These are phyloP conservation scores for Semotilus atromaculatus DNA, from an alignment of 2,797 vertebrate genomes.

Conservation along the genomic window DNA sequence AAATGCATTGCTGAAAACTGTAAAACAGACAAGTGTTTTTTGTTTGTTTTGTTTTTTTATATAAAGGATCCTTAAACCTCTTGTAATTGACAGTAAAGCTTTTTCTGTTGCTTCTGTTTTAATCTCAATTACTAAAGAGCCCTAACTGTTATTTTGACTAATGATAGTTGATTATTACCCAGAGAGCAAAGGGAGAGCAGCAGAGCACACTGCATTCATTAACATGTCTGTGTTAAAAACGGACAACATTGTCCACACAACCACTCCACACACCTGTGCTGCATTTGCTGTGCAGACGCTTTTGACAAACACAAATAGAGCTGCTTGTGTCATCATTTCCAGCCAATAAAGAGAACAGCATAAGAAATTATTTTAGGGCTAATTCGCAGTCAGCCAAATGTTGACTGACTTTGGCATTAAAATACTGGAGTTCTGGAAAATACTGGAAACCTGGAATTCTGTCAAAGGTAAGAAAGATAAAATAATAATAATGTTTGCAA, in stretches of 20 bases:
- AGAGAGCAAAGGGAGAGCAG: conserved; percentile 66
- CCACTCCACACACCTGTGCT: conserved; percentile 73
- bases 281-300: conserved; percentile 38
- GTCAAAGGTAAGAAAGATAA: neutral
- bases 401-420: neutral
- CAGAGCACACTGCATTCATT: conserved; percentile 71
- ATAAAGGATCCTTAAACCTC: neutral
- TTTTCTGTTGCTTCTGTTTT: neutral
- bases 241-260: conserved; percentile 65
- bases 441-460: neutral
- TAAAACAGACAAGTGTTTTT: too few relatives aligned
- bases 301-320: conserved; percentile 37
- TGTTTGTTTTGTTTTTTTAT: neutral
- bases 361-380: conserved; percentile 17
- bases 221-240: conserved; percentile 70
- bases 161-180: conserved; percentile 77
- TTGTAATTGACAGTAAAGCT: neutral
- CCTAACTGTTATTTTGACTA: conserved; percentile 75
- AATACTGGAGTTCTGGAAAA: neutral
- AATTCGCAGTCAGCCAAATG: conserved; percentile 5
- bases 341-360: conserved; percentile 20
- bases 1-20: too few relatives aligned
- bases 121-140: neutral
- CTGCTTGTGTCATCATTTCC: conserved; percentile 32
- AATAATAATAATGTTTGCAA: neutral